Base-by-base conservation (phyloP, 2,888 invertebrate species). In the Mellilla xanthometata region DNA sequence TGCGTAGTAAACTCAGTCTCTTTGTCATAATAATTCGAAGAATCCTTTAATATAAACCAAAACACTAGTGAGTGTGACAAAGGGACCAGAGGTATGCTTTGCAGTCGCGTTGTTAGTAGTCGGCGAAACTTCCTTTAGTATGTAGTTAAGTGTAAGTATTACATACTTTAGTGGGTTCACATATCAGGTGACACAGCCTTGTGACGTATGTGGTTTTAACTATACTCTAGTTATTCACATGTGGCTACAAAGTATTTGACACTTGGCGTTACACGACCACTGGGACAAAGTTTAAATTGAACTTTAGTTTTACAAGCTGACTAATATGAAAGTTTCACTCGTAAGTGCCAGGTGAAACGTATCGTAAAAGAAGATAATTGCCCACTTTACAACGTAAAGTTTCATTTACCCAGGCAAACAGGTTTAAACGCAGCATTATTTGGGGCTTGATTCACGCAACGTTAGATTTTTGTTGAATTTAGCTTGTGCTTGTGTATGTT, bases 31-130 rank as follows among this genome's bases (percentile, higher is more conserved):
- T 81, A 76, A 85, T 81, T 80, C 76, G 67, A 72, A 76, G 83
- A 85, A 86, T 86, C 80, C 82, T 81, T 83, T 87, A 85, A 83
- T 82, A 81, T 77, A 76, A 78, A 78, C 78, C 78, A 74, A 81
- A 86, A 82, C 78, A 65, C 68, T 65, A 71, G 75, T 74, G 77
- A 80, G 78, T 77, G 74, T 73, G 69, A 65, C 70, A 72, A 66
- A 65, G 68, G 68, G 69, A 69, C 65, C 69, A 48, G 58, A 68
- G 72, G 69, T 72, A 73, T 75, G 70, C 60, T 70, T 69, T 66
- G 69, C 60, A 66, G 64, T 56, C 57, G 74, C 68, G n/a, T 73
- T 72, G 59, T 45, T 43, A 56, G 62, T 58, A 61, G 61, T 64
- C 64, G 54, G 58, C 54, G 59, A 47, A 63, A 69, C 73, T 72